These are phyloP conservation scores for Meteorus cinctellus DNA, from an alignment of 2,888 invertebrate species.

Conservation along the genomic window DNA sequence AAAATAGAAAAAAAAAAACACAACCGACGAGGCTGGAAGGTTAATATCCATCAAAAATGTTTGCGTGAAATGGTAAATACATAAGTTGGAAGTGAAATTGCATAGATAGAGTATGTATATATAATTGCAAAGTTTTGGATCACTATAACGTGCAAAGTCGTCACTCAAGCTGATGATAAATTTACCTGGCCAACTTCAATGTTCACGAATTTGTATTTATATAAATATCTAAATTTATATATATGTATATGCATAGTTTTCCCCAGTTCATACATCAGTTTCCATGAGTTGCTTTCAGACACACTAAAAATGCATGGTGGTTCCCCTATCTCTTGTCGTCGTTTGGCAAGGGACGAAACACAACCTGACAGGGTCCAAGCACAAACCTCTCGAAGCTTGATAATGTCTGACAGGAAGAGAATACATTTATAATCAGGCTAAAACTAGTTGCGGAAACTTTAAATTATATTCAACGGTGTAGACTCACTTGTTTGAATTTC, in stretches of 20 bases:
- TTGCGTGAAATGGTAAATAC: neutral
- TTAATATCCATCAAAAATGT: conserved; percentile 21
- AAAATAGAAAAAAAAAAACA: neutral
- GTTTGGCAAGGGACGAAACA: neutral
- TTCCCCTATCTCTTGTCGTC: conserved; percentile 2
- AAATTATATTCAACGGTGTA: conserved; percentile 65
- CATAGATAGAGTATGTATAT: neutral
- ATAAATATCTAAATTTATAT: neutral
- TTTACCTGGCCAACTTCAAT: conserved; percentile 20
- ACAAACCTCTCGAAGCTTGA: conserved; percentile 37
- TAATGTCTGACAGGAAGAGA: conserved; percentile 60
- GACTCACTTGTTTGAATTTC: conserved; percentile 33
- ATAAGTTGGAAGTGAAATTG: neutral
- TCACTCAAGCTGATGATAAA: conserved; percentile 35
- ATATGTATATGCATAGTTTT: conserved; percentile 25
- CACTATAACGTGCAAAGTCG: neutral
- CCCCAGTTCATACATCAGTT: conserved; percentile 26
- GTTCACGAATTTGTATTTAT: neutral
- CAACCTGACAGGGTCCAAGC: conserved; percentile 21
- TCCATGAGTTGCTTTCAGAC: conserved; percentile 13
- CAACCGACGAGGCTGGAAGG: neutral
- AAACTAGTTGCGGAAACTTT: conserved; percentile 66
- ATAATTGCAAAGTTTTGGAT: conserved; percentile 17
- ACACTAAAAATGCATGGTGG: conserved; percentile 40
- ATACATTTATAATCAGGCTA: conserved; percentile 66